Evolutionary conservation across 1,140 invertebrate genomes (phyloP).

Genomic region (Cydia fagiglandana): DNA sequence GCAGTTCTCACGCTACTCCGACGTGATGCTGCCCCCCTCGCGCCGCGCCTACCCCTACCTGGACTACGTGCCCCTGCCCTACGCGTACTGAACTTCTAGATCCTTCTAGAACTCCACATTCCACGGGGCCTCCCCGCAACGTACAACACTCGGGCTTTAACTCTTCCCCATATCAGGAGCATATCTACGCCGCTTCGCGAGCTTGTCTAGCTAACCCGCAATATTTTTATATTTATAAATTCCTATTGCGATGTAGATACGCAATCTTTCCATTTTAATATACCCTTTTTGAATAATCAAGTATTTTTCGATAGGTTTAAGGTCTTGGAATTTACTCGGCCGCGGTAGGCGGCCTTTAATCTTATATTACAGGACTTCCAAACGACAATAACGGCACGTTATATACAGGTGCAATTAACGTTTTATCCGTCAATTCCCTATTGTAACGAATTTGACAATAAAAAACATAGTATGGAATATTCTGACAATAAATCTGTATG

Average conservation of each 20-base stretch:
- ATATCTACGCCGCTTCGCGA: conserved; percentile 66
- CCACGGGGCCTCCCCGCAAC: conserved; percentile 43
- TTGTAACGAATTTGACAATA: conserved; percentile 32
- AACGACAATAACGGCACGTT: conserved; percentile 29
- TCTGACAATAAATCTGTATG: conserved; percentile 34
- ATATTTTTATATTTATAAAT: conserved; percentile 69
- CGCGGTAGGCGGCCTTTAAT: conserved; percentile 7
- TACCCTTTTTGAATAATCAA: conserved; percentile 59
- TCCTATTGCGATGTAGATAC: conserved; percentile 61
- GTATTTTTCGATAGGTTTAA: conserved; percentile 70
- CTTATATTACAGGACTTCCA: conserved; percentile 32
- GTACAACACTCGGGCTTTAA: conserved; percentile 66
- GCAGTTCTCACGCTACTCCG: conserved; percentile 73
- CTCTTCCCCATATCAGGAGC: conserved; percentile 66
- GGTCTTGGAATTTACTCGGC: conserved; percentile 42
- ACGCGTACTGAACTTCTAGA: conserved; percentile 60
- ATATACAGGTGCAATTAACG: conserved; percentile 27
- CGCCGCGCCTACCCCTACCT: conserved; percentile 66
- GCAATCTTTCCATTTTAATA: conserved; percentile 54
- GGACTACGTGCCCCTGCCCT: conserved; percentile 62
- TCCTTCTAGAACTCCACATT: conserved; percentile 45
- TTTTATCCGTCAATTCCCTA: conserved; percentile 32
- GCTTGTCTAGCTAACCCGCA: conserved; percentile 58
- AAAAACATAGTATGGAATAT: not conserved
- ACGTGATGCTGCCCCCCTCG: conserved; percentile 64